phyloP scores from a whole-genome alignment of 2,888 invertebrate genomes.

The Trimorus sp. region DNA sequence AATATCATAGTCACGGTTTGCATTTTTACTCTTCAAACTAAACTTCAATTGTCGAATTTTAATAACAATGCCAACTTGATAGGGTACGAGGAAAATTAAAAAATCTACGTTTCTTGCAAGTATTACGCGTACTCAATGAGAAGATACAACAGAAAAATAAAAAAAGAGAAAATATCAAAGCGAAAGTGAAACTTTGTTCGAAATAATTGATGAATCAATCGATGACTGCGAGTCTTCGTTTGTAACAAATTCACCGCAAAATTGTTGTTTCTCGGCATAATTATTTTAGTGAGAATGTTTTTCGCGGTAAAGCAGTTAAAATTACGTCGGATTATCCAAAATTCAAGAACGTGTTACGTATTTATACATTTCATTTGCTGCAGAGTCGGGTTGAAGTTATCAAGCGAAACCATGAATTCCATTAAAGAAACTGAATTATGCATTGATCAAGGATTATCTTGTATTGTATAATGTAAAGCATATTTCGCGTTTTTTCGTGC shows the following conservation, averaged over 20 bases:
- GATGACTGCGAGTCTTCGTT: conserved; percentile 44
- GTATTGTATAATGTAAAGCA: conserved; percentile 57
- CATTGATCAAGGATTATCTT: conserved; percentile 54
- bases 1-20: conserved; percentile 21
- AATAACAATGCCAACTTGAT: conserved; percentile 22
- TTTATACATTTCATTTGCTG: conserved; percentile 39
- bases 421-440: conserved; percentile 46
- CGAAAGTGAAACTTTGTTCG: conserved; percentile 48
- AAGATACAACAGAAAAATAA: background rate
- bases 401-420: conserved; percentile 39
- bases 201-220: conserved; percentile 40
- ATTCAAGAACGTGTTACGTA: conserved; percentile 41
- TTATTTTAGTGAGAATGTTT: conserved; percentile 29
- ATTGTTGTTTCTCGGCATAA: conserved; percentile 31
- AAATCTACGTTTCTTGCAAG: conserved; percentile 51
- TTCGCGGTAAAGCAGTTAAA: conserved; percentile 17
- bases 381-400: conserved; percentile 27
- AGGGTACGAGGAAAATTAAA: conserved; percentile 56
- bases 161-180: conserved; percentile 61
- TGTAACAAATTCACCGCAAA: conserved; percentile 7
- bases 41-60: conserved; percentile 26
- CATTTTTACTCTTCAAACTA: conserved; percentile 39
- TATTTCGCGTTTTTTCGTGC: conserved; percentile 54
- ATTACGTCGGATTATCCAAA: conserved; percentile 24
- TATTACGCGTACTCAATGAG: conserved; percentile 59